phyloP scores from a whole-genome alignment of 92 coral and sea anemone genomes.

The Zoanthus solanderi region DNA sequence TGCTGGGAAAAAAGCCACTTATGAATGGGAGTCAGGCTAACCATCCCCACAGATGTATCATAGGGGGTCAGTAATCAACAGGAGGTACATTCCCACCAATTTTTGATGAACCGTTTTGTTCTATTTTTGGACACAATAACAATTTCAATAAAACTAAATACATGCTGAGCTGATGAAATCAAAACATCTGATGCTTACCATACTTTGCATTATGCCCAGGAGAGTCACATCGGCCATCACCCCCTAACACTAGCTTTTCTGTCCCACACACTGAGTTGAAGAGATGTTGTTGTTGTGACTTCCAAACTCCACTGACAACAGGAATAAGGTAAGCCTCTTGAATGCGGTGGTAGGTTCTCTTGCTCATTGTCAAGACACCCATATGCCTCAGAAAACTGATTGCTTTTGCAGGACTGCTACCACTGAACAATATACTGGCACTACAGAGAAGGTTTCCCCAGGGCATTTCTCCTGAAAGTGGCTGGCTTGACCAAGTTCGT shows the following conservation, averaged over 20 bases:
- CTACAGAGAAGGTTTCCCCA: constrained; percentile 32
- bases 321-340: constrained; percentile 32
- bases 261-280: background rate
- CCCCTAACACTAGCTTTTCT: constrained; percentile 3
- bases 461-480: background rate
- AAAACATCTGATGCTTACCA: background rate
- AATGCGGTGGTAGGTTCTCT: constrained; percentile 5
- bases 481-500: constrained; percentile 33
- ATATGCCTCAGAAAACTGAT: background rate
- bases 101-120: background rate
- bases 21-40: background rate
- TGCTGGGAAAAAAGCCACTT: background rate
- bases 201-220: constrained; percentile 24
- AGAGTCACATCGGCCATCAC: constrained; percentile 33
- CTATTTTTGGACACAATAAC: background rate
- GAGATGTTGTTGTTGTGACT: background rate
- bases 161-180: background rate
- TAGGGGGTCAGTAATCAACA: background rate
- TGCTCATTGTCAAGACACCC: constrained; percentile 17
- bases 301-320: constrained; percentile 7
- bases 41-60: background rate
- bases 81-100: background rate
- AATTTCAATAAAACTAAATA: background rate
- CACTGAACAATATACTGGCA: constrained; percentile 16
- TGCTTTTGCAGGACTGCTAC: constrained; percentile 24